A percentile compares a stretch with the other conserved stretches of the same genome.
Evolutionary conservation across 1,140 invertebrate genomes (phyloP).

Genomic region (Ostrea edulis): DNA sequence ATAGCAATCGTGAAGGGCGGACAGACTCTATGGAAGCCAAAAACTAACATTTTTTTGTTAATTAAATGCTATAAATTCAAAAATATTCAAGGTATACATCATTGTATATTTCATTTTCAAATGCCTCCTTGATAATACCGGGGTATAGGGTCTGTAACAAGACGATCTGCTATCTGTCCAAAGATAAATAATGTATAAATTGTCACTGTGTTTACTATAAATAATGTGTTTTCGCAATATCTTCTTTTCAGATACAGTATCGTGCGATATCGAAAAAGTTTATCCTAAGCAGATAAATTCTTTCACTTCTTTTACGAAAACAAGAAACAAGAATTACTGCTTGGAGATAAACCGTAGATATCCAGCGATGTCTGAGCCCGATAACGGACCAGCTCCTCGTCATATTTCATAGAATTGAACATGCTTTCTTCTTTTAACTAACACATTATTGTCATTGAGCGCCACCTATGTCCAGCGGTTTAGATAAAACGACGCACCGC

Average conservation of each 20-base stretch:
- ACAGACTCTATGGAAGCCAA: background rate
- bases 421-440: background rate
- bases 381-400: slow-evolving; percentile 7
- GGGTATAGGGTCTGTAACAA: slow-evolving; percentile 2
- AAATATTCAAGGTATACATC: slow-evolving; percentile 26
- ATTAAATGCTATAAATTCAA: slow-evolving; percentile 23
- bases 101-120: slow-evolving; percentile 18
- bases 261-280: slow-evolving; percentile 25
- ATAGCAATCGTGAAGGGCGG: slow-evolving; percentile 32
- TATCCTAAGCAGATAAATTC: slow-evolving; percentile 28
- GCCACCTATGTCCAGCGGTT: slow-evolving; percentile 4
- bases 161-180: background rate
- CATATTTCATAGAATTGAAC: slow-evolving; percentile 1
- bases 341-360: slow-evolving; percentile 27
- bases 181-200: slow-evolving; percentile 30
- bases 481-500: background rate
- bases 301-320: slow-evolving; percentile 16
- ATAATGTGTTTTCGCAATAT: slow-evolving; percentile 31
- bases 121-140: slow-evolving; percentile 18
- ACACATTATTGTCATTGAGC: slow-evolving; percentile 12
- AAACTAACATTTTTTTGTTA: slow-evolving; percentile 24
- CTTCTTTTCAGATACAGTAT: slow-evolving; percentile 33
- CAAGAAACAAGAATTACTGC: slow-evolving; percentile 40
- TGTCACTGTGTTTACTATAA: slow-evolving; percentile 13
- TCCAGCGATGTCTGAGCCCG: background rate